Evolutionary conservation across 2,888 invertebrate species (phyloP), one percentile per base, ranked within the genome.

Genomic region (Melanargia galathea): DNA sequence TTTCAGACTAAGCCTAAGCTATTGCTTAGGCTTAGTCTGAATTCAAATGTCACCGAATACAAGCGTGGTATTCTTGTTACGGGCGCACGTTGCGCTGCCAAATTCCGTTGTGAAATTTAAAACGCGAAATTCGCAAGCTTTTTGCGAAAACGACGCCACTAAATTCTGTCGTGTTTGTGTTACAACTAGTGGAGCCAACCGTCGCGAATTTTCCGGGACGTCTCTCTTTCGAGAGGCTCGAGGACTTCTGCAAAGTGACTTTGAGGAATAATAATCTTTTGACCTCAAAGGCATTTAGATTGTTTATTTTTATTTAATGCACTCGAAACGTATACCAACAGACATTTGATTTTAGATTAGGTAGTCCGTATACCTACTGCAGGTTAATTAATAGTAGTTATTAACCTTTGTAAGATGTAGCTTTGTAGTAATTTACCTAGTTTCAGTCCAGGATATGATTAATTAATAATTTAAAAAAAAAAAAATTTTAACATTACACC

Each of bases 71-170:
- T 48, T 48, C 48, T 24, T 24, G 51, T 18, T 49, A 49, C n/a
- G 18, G 30, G 16, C 18, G 16, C 16, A 26, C 48, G 30, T 18
- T 51, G 51, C 51, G 30, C 30, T 51, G 51, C 51, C 30, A 51
- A 18, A 51, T 33, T 33, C 30, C 16, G 51, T 30, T 51, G 26
- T 51, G 30, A 51, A 51, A 16, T 51, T 30, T 51, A 51, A 51
- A 51, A 16, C 30, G 10, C 24, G 30, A 30, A 51, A 30, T 11
- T 30, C 51, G 51, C 33, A 51, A 51, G 51, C 51, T 33, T 51
- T 51, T 51, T 51, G 30, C 51, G 11, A 5, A 18, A 18, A 18
- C 30, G 51, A 18, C 30, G 51, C 51, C 18, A 51, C 30, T 30
- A 10, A 33, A 11, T 51, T 33, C 18, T 51, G 33, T 30, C 30